Percentiles rank a stretch among this genome's conserved stretches.
phyloP scores from a whole-genome alignment of 2,113 vertebrate species.

The Mellivora capensis region DNA sequence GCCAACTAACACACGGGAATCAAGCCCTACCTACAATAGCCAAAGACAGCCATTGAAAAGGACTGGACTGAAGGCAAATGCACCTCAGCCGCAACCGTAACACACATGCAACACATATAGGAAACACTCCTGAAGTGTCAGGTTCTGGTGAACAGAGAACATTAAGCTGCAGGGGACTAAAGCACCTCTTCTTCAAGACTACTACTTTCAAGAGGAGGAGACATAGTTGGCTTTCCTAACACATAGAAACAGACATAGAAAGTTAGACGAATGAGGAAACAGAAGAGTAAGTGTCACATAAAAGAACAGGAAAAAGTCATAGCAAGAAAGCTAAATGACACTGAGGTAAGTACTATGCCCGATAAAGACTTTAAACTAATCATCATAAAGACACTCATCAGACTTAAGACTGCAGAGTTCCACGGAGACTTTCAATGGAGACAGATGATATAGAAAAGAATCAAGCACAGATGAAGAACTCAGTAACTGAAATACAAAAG shows the following conservation, averaged over 20 bases:
- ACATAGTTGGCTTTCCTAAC: background rate
- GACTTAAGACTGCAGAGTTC: background rate
- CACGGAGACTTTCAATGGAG: background rate
- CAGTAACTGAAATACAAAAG: background rate
- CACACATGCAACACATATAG: background rate
- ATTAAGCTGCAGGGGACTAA: background rate
- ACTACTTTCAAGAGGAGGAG: background rate
- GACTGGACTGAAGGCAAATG: background rate
- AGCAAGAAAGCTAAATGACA: background rate
- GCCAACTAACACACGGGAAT: background rate
- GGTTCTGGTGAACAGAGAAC: background rate
- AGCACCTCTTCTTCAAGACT: background rate
- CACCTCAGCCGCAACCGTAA: background rate
- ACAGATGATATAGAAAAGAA: background rate
- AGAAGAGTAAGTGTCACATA: background rate
- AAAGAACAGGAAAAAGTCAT: background rate
- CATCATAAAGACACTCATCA: background rate
- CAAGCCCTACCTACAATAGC: background rate
- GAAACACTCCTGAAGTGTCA: background rate
- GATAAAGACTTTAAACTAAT: background rate
- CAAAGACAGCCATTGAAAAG: background rate
- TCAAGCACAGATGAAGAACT: background rate
- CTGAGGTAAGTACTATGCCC: background rate
- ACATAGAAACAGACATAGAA: background rate
- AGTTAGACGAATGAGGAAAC: background rate